These are phyloP conservation scores for Cettia cetti DNA, from an alignment of 2,113 vertebrate species.

Conservation along the genomic window DNA sequence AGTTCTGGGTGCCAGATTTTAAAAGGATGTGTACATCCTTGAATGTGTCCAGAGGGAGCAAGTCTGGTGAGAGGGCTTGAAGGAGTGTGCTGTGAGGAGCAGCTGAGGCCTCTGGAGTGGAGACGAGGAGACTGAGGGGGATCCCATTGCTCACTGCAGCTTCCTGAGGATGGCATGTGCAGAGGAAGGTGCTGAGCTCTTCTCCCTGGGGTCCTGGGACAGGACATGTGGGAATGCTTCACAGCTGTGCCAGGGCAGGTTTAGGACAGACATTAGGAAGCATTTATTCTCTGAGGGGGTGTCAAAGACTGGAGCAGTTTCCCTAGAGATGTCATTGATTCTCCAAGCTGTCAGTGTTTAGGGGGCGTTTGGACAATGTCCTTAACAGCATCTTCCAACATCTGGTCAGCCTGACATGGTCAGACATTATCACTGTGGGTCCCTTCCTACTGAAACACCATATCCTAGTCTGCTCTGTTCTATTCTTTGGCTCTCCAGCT, in stretches of 20 bases:
- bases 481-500: not conserved
- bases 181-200: not conserved
- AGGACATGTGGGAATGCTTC: rapidly evolving
- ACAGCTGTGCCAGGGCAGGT: not conserved
- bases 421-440: not conserved
- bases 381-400: not conserved
- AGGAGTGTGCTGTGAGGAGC: not conserved
- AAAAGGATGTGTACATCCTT: too few relatives aligned
- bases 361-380: not conserved
- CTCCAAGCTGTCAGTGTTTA: not conserved
- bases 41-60: not conserved
- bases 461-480: rapidly evolving
- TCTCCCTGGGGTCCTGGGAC: not conserved
- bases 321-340: rapidly evolving
- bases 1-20: not conserved
- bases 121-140: not conserved
- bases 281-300: not conserved
- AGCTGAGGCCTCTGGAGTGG: not conserved
- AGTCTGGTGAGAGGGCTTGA: not conserved
- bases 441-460: not conserved
- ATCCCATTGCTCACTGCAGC: not conserved
- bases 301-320: not conserved
- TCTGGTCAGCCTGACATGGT: not conserved
- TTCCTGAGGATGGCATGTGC: not conserved
- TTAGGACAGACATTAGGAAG: not conserved